Percentiles rank a stretch among this genome's conserved stretches.
These are phyloP conservation scores for Calycopis cecrops DNA, from an alignment of 1,140 invertebrate genomes.

Conservation along the genomic window DNA sequence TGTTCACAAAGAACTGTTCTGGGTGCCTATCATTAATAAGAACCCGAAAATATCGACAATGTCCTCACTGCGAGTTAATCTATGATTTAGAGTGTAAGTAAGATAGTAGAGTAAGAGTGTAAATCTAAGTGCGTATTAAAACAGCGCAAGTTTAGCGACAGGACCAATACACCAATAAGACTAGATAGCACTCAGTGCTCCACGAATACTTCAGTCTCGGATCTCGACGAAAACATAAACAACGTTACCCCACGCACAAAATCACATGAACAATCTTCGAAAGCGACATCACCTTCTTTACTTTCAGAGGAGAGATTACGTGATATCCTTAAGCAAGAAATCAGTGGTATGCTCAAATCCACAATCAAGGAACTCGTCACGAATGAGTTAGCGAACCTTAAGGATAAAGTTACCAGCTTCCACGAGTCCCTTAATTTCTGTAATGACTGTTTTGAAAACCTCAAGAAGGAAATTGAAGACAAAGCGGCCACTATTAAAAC, in stretches of 20 bases:
- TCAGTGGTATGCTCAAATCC: not conserved
- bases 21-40: not conserved
- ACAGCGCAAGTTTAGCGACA: not conserved
- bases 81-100: not conserved
- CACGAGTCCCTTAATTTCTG: no score
- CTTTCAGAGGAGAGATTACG: not conserved
- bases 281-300: not conserved
- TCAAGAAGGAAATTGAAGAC: no score
- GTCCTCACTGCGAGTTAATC: not conserved
- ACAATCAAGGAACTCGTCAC: not conserved
- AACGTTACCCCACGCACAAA: not conserved
- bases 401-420: not conserved
- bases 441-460: no score
- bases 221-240: not conserved
- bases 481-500: no score
- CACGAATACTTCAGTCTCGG: no score
- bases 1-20: not conserved
- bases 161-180: not conserved
- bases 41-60: constrained; percentile 1
- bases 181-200: not conserved
- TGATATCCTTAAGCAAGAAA: constrained; percentile 5
- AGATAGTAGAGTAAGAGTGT: not conserved
- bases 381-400: not conserved
- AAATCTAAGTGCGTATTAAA: not conserved
- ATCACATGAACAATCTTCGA: no score